phyloP scores from a whole-genome alignment of 2,113 vertebrate species.

The Caloenas nicobarica region DNA sequence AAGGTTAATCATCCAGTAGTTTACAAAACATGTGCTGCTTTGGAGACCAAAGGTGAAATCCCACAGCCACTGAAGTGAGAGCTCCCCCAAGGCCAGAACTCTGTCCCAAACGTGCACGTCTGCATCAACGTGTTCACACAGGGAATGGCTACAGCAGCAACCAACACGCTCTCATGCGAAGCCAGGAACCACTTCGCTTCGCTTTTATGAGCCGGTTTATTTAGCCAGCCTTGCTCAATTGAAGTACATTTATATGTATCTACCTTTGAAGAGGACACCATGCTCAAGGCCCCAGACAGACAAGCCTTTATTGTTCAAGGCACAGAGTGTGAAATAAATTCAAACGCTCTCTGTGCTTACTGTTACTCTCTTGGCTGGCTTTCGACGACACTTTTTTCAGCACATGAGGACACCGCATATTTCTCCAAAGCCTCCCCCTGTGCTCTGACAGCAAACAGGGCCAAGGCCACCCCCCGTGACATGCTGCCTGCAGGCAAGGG shows the following conservation, averaged over 20 bases:
- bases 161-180: background rate
- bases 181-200: background rate
- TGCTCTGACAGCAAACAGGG: background rate
- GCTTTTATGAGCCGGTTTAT: background rate
- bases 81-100: background rate
- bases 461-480: background rate
- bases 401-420: rapidly evolving
- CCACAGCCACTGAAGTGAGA: background rate
- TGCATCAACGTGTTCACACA: rapidly evolving
- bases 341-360: background rate
- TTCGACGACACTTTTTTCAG: background rate
- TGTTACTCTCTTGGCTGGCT: background rate
- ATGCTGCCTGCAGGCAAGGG: background rate
- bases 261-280: background rate
- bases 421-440: background rate
- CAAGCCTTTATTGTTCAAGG: background rate
- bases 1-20: background rate
- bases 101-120: rapidly evolving
- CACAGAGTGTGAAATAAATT: background rate
- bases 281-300: background rate
- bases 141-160: background rate
- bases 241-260: background rate
- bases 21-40: background rate
- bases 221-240: background rate
- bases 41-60: background rate